Conservation (phyloP, 2,797 vertebrate genomes). For the Kryptolebias ocellatus region DNA sequence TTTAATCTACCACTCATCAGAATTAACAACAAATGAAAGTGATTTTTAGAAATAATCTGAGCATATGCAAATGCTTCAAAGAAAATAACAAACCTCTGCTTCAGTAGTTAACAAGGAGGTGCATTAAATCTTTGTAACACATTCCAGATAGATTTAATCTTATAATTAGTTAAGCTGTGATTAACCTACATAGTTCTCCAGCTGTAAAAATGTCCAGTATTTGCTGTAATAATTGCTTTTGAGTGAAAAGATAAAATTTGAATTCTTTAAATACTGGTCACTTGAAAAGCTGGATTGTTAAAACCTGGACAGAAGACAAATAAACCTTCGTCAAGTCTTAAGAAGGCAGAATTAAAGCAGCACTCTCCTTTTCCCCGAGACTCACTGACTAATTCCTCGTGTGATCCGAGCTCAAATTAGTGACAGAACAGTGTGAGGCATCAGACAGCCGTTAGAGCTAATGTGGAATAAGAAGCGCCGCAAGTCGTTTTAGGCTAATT, state of each 20-base stretch:
- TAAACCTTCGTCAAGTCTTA: not conserved
- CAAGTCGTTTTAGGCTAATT: slow-evolving; percentile 34
- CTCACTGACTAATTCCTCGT: slow-evolving; percentile 7
- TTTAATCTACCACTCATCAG: no score
- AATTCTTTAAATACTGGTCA: no score
- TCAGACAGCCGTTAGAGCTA: not conserved
- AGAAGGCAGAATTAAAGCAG: slow-evolving; percentile 1
- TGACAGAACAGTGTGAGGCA: slow-evolving; percentile 5
- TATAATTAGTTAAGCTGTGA: slow-evolving; percentile 16
- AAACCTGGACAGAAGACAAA: slow-evolving; percentile 1
- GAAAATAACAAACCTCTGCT: no score
- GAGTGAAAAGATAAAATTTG: no score
- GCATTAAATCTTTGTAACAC: not conserved
- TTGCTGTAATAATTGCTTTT: no score
- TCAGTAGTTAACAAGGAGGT: not conserved
- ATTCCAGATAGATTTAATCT: not conserved
- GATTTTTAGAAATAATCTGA: no score
- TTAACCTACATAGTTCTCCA: not conserved
- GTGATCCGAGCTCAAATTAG: slow-evolving; percentile 34
- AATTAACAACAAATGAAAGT: no score
- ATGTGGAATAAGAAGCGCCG: slow-evolving; percentile 18
- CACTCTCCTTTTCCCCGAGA: not conserved
- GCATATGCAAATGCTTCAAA: no score
- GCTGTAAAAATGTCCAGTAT: no score
- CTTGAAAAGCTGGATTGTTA: not conserved